A percentile compares a stretch with the other conserved stretches of the same genome.
Conservation (phyloP, 2,888 invertebrate species). For the Dryobotodes eremita region DNA sequence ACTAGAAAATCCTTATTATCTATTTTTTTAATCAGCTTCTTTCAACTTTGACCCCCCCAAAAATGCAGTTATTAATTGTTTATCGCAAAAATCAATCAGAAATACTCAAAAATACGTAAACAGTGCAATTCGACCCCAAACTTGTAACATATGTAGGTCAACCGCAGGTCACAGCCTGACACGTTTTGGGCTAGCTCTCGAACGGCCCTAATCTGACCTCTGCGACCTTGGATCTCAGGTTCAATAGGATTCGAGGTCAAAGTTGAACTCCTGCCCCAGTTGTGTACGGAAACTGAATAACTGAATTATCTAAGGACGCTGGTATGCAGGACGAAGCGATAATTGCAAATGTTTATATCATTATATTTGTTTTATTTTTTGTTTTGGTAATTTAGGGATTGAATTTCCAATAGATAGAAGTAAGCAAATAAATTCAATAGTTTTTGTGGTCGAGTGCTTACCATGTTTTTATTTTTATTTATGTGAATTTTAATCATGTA, state of each 20-base stretch:
- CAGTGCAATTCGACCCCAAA: constrained; percentile 76
- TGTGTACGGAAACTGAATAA: constrained; percentile 57
- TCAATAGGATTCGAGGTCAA: constrained; percentile 76
- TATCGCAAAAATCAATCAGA: not conserved
- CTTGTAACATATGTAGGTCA: constrained; percentile 82
- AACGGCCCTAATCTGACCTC: constrained; percentile 83
- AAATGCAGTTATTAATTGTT: not conserved
- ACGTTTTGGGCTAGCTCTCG: constrained; percentile 83
- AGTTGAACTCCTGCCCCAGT: constrained; percentile 71
- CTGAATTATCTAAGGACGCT: constrained; percentile 50
- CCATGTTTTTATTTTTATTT: not conserved
- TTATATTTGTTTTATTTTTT: not conserved
- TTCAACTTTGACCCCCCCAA: not conserved
- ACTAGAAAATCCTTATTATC: not conserved
- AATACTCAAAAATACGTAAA: constrained; percentile 59
- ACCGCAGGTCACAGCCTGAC: constrained; percentile 75
- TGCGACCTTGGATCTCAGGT: constrained; percentile 81
- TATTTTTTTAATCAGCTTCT: not conserved
- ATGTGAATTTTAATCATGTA: not conserved
- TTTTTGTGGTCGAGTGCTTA: not conserved
- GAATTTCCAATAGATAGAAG: not conserved
- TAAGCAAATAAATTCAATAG: not conserved
- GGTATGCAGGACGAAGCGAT: constrained; percentile 21
- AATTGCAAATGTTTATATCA: not conserved
- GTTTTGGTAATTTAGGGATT: not conserved